These are phyloP conservation scores for Centruroides sculpturatus DNA, from an alignment of 1,140 invertebrate species.

Conservation along the genomic window DNA sequence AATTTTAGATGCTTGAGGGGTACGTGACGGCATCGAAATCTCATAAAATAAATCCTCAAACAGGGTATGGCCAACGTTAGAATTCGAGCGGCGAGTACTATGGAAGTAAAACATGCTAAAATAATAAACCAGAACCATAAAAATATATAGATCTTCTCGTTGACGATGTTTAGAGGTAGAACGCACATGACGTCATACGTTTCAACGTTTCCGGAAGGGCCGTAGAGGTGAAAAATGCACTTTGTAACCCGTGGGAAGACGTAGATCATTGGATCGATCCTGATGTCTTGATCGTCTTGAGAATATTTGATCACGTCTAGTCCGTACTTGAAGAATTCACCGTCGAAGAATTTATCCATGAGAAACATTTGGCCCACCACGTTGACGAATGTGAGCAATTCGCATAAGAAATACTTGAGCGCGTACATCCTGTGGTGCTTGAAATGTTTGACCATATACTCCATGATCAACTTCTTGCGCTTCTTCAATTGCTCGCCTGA, in stretches of 20 bases:
- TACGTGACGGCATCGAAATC: conserved; percentile 69
- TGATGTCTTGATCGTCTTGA: conserved; percentile 80
- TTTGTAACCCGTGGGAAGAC: conserved; percentile 85
- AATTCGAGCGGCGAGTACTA: conserved; percentile 60
- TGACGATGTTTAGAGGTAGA: conserved; percentile 70
- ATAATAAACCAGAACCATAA: conserved; percentile 82
- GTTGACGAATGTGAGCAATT: conserved; percentile 73
- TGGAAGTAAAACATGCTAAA: conserved; percentile 49
- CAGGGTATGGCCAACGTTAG: conserved; percentile 61
- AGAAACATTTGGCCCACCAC: conserved; percentile 94
- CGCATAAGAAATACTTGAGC: conserved; percentile 47
- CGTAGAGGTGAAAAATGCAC: conserved; percentile 73
- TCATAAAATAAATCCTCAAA: conserved; percentile 74
- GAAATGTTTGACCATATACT: conserved; percentile 83
- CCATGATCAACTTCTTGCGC: conserved; percentile 85
- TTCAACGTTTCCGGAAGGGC: conserved; percentile 63
- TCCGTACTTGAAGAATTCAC: conserved; percentile 87
- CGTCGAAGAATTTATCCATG: conserved; percentile 92
- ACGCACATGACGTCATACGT: conserved; percentile 72
- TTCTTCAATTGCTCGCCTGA: conserved; percentile 90
- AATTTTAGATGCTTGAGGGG: conserved; percentile 75
- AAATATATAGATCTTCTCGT: conserved; percentile 81
- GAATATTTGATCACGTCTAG: conserved; percentile 82
- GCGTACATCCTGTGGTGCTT: conserved; percentile 93
- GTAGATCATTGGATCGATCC: conserved; percentile 84